A percentile compares a stretch with the other conserved stretches of the same genome.
Conservation (phyloP, 2,888 invertebrate species). For the Poecilobothrus nobilitatus region DNA sequence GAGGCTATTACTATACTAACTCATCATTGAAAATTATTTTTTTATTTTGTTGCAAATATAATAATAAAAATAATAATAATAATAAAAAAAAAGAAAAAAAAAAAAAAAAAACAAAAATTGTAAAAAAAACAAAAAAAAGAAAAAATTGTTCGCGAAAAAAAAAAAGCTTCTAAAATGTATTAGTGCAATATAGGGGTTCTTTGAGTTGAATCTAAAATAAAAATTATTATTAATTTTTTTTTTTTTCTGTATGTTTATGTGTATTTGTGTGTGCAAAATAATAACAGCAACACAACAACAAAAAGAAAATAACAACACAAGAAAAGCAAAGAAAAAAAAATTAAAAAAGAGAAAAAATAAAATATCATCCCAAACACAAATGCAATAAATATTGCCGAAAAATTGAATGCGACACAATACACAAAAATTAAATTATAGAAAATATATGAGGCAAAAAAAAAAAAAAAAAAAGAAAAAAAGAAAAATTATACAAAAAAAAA, state of each 20-base stretch:
- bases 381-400: slow-evolving; percentile 6
- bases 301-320: too few species aligned
- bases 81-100: neutral
- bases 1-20: slow-evolving; percentile 4
- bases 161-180: slow-evolving; percentile 6
- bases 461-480: neutral
- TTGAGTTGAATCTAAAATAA: neutral
- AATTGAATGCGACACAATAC: slow-evolving; percentile 16
- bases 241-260: neutral
- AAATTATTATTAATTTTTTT: neutral
- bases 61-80: neutral
- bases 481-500: neutral
- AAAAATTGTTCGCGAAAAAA: neutral
- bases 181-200: slow-evolving; percentile 2
- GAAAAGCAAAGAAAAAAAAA: neutral
- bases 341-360: neutral
- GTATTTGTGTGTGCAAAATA: neutral
- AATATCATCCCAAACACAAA: slow-evolving; percentile 1
- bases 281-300: neutral
- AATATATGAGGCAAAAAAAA: slow-evolving; percentile 10
- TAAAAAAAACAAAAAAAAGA: neutral
- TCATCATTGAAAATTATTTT: slow-evolving; percentile 4
- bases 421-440: slow-evolving; percentile 1
- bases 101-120: too few species aligned
- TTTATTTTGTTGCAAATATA: neutral